phyloP scores from a whole-genome alignment of 2,888 invertebrate genomes.

The Pherbina coryleti region DNA sequence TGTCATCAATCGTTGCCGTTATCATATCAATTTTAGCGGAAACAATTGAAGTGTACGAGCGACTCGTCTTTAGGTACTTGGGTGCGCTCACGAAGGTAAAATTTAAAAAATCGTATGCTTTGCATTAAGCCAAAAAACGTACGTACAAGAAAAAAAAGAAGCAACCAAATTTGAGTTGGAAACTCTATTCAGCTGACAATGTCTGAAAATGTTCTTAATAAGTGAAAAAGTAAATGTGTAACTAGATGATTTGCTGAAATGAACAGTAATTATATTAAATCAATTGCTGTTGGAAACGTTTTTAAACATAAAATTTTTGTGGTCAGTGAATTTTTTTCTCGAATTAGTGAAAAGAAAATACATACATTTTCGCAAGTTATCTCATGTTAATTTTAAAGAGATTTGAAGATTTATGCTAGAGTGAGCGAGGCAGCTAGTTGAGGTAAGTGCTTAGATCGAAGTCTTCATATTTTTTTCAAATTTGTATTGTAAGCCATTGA shows the following conservation, averaged over 20 bases:
- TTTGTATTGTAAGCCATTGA: neutral
- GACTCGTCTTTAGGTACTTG: conserved; percentile 6
- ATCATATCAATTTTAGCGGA: neutral
- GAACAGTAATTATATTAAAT: neutral
- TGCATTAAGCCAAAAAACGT: neutral
- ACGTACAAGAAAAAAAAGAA: conserved; percentile 3
- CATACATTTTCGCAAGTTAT: conserved; percentile 31
- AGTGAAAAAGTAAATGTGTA: neutral
- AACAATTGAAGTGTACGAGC: neutral
- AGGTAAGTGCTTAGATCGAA: neutral
- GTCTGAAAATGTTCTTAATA: neutral
- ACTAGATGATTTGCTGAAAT: neutral
- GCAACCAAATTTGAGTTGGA: neutral
- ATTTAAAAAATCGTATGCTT: neutral
- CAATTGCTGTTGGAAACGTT: neutral
- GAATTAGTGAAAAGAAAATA: conserved; percentile 23
- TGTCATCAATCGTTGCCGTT: conserved; percentile 6
- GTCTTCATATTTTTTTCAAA: neutral
- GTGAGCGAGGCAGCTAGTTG: no score
- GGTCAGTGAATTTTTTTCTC: neutral
- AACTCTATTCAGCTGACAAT: neutral
- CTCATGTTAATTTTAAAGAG: neutral
- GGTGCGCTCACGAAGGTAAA: neutral
- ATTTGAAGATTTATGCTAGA: neutral
- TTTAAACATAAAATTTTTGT: conserved; percentile 5